A percentile compares a stretch with the other conserved stretches of the same genome.
Conservation (phyloP, 1,140 invertebrate species). For the Drosophila baimaii region DNA sequence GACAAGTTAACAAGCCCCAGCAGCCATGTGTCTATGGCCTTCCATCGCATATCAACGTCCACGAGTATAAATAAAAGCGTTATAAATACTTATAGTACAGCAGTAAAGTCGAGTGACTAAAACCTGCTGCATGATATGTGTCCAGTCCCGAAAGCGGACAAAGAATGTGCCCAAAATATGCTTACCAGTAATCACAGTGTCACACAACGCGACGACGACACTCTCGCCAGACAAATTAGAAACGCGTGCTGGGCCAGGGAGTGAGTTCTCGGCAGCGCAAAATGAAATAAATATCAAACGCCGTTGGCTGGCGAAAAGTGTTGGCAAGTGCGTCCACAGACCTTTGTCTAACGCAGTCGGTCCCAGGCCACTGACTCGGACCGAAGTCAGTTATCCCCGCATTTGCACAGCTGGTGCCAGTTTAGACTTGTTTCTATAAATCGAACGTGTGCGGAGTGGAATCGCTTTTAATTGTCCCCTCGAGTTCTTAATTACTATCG, state of each 20-base stretch:
- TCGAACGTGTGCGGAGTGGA: conserved; percentile 19
- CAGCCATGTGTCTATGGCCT: conserved; percentile 32
- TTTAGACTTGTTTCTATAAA: conserved; percentile 56
- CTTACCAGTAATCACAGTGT: conserved; percentile 6
- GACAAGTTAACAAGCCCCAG: conserved; percentile 56
- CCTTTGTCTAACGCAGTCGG: conserved; percentile 26
- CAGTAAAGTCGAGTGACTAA: not conserved
- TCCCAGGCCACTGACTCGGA: conserved; percentile 39
- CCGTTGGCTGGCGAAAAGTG: conserved; percentile 21
- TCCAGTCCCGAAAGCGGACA: not conserved
- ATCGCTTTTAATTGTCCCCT: conserved; percentile 39
- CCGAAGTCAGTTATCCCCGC: conserved; percentile 60
- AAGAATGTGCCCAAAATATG: not conserved
- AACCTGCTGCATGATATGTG: not conserved
- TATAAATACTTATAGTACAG: not conserved
- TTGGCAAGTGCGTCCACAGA: conserved; percentile 18
- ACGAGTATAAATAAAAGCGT: conserved; percentile 11
- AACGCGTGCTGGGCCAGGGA: conserved; percentile 44
- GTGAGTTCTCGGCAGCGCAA: conserved; percentile 20
- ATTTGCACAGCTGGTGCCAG: conserved; percentile 53
- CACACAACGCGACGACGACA: conserved; percentile 24
- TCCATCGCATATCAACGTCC: conserved; percentile 8
- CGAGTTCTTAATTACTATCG: conserved; percentile 53
- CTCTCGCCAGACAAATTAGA: conserved; percentile 51
- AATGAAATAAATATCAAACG: conserved; percentile 35